Percentiles rank a stretch among this genome's conserved stretches.
Evolutionary conservation across 2,113 vertebrate species (phyloP).

Genomic region (Python bivittatus): DNA sequence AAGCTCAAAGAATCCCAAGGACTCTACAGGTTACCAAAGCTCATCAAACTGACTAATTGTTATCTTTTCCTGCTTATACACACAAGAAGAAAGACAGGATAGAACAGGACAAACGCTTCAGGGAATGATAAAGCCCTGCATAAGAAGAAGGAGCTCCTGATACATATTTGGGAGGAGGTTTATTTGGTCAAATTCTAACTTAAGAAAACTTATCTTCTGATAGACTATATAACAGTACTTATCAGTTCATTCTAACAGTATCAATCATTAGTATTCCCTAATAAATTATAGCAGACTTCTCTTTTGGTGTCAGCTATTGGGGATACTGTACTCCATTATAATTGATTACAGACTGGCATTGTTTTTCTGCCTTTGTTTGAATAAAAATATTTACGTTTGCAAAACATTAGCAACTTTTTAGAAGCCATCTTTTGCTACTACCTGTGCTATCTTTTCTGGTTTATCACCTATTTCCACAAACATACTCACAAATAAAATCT

Average conservation of each 20-base stretch:
- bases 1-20: too few species aligned
- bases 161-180: background rate
- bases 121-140: too few species aligned
- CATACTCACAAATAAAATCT: background rate
- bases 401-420: background rate
- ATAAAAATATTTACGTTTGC: background rate
- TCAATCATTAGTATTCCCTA: background rate
- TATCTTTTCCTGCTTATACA: too few species aligned
- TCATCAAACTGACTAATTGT: too few species aligned
- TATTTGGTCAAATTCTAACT: background rate
- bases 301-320: background rate
- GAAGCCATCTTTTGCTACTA: background rate
- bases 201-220: background rate
- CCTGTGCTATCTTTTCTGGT: too few species aligned
- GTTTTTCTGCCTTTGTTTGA: background rate
- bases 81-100: too few species aligned
- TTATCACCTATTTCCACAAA: background rate
- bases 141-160: too few species aligned
- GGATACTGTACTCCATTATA: background rate
- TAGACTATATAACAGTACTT: background rate
- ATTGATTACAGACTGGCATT: background rate
- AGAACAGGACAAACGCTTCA: too few species aligned
- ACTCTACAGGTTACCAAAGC: too few species aligned
- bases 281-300: background rate
- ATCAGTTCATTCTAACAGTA: background rate